These are phyloP conservation scores for Ryuthela nishihirai DNA, from an alignment of 2,888 invertebrate genomes.

Conservation along the genomic window DNA sequence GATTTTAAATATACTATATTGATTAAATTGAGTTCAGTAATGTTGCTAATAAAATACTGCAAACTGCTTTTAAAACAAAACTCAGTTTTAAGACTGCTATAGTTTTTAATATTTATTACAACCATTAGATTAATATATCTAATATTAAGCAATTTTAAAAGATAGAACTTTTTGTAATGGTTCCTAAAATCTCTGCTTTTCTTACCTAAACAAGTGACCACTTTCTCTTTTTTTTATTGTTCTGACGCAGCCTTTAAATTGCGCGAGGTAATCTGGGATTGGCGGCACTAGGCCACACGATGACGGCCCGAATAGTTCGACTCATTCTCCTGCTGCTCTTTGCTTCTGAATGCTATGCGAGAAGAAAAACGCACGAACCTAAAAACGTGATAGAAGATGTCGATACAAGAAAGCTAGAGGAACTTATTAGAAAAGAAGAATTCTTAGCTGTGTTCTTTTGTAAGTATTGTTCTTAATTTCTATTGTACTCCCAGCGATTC, in stretches of 20 bases:
- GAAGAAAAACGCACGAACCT: slow-evolving; percentile 20
- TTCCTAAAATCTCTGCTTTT: too few relatives aligned
- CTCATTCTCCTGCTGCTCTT: slow-evolving; percentile 8
- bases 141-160: too few relatives aligned
- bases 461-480: slow-evolving; percentile 60
- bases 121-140: too few relatives aligned
- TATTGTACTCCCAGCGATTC: neutral
- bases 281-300: slow-evolving; percentile 1
- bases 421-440: slow-evolving; percentile 83
- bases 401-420: slow-evolving; percentile 85
- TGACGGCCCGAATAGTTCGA: neutral
- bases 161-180: too few relatives aligned
- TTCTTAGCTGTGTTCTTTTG: slow-evolving; percentile 95
- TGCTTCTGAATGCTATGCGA: neutral
- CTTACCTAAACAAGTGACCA: neutral
- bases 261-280: slow-evolving; percentile 2
- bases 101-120: too few relatives aligned
- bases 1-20: too few relatives aligned
- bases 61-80: too few relatives aligned
- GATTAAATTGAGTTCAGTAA: too few relatives aligned
- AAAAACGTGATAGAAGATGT: slow-evolving; percentile 76
- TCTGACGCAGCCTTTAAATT: slow-evolving; percentile 6
- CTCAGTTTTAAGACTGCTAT: too few relatives aligned
- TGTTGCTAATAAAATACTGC: too few relatives aligned
- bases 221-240: slow-evolving; percentile 3